phyloP scores from a whole-genome alignment of 1,140 invertebrate species.

The Neodiprion pinetum region DNA sequence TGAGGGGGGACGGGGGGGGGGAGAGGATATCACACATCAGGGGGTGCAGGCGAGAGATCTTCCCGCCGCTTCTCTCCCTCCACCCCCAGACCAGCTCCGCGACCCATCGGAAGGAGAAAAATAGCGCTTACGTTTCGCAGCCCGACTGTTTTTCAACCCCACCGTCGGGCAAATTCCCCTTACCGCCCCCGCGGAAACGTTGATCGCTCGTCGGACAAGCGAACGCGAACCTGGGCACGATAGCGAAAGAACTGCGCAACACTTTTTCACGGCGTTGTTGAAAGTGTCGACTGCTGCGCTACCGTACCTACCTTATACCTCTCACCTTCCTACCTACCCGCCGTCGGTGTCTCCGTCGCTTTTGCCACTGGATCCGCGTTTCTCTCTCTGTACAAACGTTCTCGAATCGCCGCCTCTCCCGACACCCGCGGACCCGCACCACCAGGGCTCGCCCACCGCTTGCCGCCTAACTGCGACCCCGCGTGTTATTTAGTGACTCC shows the following conservation, averaged over 20 bases:
- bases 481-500: conserved; percentile 14
- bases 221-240: not conserved
- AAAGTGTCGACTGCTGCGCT: conserved; percentile 28
- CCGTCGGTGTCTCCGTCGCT: conserved; percentile 22
- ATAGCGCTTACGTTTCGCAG: not conserved
- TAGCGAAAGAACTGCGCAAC: conserved; percentile 7
- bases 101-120: not conserved
- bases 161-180: not conserved
- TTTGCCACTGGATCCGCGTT: not conserved
- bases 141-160: not conserved
- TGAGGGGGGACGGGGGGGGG: not conserved
- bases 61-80: not conserved
- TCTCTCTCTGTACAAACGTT: not conserved
- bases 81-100: not conserved
- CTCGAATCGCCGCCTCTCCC: conserved; percentile 21
- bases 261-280: conserved; percentile 26
- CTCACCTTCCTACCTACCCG: not conserved
- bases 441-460: not conserved
- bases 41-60: not conserved
- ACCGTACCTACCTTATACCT: no score
- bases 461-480: not conserved
- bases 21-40: conserved; percentile 4
- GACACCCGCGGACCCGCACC: not conserved
- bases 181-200: not conserved
- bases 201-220: not conserved